Base-by-base conservation (phyloP, 2,797 vertebrate species). In the Masticophis lateralis region DNA sequence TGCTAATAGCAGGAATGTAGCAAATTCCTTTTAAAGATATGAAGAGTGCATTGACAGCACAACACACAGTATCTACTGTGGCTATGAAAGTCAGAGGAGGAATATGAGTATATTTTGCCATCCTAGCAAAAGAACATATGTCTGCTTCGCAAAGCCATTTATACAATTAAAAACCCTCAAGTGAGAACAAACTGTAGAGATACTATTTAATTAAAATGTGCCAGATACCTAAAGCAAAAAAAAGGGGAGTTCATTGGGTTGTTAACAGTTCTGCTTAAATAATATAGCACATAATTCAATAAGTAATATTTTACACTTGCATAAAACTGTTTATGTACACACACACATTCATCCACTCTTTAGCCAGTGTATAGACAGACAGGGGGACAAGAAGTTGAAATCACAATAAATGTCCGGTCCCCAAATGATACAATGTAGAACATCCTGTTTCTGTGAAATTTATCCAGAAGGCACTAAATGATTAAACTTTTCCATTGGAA, bases 191-290 rank as follows among this genome's bases (percentile, higher is more conserved):
- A 90, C 57, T 91, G 8, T 89, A 93, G 66, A 91, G 57, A 91
- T 93, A 89, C 27, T 20, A 89, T 93, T 93, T 93, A 91, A 91
- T 93, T 57, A 89, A 89, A 93, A 93, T 87, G 88, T 96, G 47
- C 63, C 88, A 93, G 89, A 27, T 20, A 25, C 14, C 86, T 89
- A 61, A 63, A 7, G 32, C 18, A 90, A 88, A 27, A 86, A 11
- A 91, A 91, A 79, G 59, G 27, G 47, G 59, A 37, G 66, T 90
- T 66, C 79, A 2, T 57, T n/a, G 86, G 91, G 47, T 22, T 43
- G n/a, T 91, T 94, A 93, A 0, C 5, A 20, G 0, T 25, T 93
- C 16, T 56, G 20, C 14, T 79, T 61, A 59, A 94, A 0, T 18
- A 89, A 53, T 61, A 88, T 0, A 57, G 20, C 32, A 53, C 9